These are phyloP conservation scores for Hypomecis atomaria DNA, from an alignment of 2,888 invertebrate genomes.

Conservation along the genomic window DNA sequence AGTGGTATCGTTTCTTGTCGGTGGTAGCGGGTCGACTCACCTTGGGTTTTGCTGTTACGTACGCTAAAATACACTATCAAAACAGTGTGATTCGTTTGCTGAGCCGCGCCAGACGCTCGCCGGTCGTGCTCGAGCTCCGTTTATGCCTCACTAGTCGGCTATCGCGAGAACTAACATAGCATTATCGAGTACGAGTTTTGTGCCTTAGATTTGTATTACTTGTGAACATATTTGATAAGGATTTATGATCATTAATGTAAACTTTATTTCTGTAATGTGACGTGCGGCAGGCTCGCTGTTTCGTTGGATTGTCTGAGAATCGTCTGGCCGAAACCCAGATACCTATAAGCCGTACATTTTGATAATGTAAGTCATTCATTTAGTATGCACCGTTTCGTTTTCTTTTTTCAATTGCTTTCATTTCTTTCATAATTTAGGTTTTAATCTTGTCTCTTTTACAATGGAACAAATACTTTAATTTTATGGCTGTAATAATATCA, in stretches of 20 bases:
- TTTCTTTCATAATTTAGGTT: not conserved
- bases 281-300: conserved; percentile 57
- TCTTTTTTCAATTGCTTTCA: conserved; percentile 4
- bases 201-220: conserved; percentile 54
- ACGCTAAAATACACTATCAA: conserved; percentile 81
- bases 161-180: conserved; percentile 42
- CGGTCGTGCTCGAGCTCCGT: conserved; percentile 41
- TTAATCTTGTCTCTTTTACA: no score
- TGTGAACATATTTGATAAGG: conserved; percentile 27
- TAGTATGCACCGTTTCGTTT: conserved; percentile 12
- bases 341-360: conserved; percentile 35
- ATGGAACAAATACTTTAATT: no score
- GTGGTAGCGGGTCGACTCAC: conserved; percentile 70
- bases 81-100: conserved; percentile 74
- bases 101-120: conserved; percentile 62
- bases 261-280: conserved; percentile 55
- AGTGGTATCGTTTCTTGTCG: conserved; percentile 54
- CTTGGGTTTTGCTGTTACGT: conserved; percentile 75
- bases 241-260: conserved; percentile 30
- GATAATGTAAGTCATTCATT: conserved; percentile 58
- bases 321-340: conserved; percentile 57
- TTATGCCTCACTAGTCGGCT: conserved; percentile 46
- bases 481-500: no score
- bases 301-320: conserved; percentile 62
- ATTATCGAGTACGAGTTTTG: conserved; percentile 29